Base-by-base conservation (phyloP, 2,113 vertebrate species). In the Clarias macrocephalus region DNA sequence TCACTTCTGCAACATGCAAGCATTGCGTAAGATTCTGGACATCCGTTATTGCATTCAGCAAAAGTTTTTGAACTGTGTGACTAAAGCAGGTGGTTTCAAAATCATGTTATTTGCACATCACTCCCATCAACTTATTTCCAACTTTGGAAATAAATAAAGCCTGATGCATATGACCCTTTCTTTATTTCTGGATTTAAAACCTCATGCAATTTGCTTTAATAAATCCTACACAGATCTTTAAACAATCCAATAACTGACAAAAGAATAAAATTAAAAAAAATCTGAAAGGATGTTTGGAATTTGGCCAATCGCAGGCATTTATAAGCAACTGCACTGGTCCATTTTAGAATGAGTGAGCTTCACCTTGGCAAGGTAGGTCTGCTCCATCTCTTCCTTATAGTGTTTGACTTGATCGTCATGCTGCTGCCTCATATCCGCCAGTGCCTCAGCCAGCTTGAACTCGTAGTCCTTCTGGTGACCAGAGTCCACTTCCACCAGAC, bases 371-470 rank as follows among this genome's bases (percentile, higher is more conserved):
- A 90, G 9, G 80, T 97, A 98, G 2, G 95, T 96, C 86, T 95
- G 92, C 77, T 97, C 95, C 16, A 99, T 93, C 90, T 96, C 96
- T 0, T 96, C 93, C 91, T 96, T 98, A 92, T 98, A 99, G 18
- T 95, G 73, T 57, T 90, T 92, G 87, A 98, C 93, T 93, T 97
- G 96, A 18, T 93, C 93, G 2, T 97, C 95, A 0, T 98, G 97
- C 80, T 98, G 96, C 19, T 95, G 87, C 23, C 98, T 93, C 91
- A 99, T 96, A 62, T 98, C 97, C 0, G 89, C 8, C 10, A 99
- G 93, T 0, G 96, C 97, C 89, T 96, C 94, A 0, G 95, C 90
- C 91, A 99, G 92, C 77, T 96, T 98, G 70, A 94, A 94, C 48
- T 99, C 96, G 0, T 96, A 98, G 5, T 97, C 97, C 9, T 94